Base-by-base conservation (phyloP, 2,113 vertebrate genomes). In the Spea bombifrons region DNA sequence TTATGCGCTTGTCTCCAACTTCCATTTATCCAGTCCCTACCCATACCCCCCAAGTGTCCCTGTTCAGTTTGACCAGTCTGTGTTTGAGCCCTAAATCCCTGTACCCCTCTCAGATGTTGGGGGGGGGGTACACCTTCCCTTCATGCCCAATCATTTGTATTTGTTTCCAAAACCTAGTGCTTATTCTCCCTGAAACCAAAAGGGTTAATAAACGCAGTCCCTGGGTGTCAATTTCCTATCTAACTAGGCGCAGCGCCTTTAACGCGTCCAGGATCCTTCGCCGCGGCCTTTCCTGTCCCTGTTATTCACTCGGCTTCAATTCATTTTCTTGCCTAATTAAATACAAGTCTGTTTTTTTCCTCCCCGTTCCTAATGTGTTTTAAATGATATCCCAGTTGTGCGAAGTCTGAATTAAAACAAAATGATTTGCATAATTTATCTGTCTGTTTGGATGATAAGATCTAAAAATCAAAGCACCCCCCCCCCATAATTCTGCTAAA, bases 251-350 rank as follows among this genome's bases (percentile, higher is more conserved):
- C 66, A 16, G 53, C 53, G 67, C 49, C 47, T 48, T 46, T 16
- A n/a, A 49, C 30, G 66, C 75, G 7, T 77, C 75, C 67, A 61
- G 45, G 8, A 46, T 44, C 64, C 46, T 48, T 10, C 10, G 44
- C 63, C n/a, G 75, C 65, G 15, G 66, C 66, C 9, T 9, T 10
- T 30, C n/a, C 46, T 30, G 16, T 50, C 55, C 75, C 53, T 77
- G 45, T 77, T 77, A 71, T 70, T 71, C 75, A 15, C 50, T 70
- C 67, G 4, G 53, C 68, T 57, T 13, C 75, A 48, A 71, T 77
- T 77, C 75, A 77, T 70, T 77, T 77, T 77, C 66, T 59, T 77
- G 66, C 75, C 75, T 71, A 77, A 77, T 77, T 70, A 77, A 77
- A 77, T 71, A 50, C 66, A 50, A 71, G 75, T 3, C 75, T 17